Percentiles rank a stretch among this genome's conserved stretches.
Conservation (phyloP, 2,888 invertebrate species). For the Drosophila pseudotalamancana region DNA sequence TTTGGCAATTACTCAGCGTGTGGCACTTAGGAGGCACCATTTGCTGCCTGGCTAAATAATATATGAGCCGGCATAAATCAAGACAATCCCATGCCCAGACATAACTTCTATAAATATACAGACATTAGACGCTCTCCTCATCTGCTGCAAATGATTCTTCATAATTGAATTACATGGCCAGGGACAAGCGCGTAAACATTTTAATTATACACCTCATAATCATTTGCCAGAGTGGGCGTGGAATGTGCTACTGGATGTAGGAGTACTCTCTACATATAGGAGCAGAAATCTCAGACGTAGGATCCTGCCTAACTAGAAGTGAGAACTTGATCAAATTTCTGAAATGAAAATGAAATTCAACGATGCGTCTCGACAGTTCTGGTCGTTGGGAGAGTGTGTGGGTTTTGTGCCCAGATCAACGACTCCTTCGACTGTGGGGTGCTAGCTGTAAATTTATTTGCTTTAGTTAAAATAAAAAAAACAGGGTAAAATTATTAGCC, state of each 20-base stretch:
- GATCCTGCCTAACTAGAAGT: conserved; percentile 18
- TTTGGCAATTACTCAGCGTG: conserved; percentile 26
- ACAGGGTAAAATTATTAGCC: too few relatives aligned
- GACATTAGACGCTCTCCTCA: conserved; percentile 60
- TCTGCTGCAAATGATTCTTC: conserved; percentile 73
- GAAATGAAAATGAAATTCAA: conserved; percentile 51
- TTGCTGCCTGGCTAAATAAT: conserved; percentile 21
- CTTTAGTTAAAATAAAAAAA: too few relatives aligned
- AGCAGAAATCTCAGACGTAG: neutral
- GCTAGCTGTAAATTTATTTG: conserved; percentile 62
- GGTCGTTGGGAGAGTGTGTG: conserved; percentile 20
- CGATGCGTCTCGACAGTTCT: conserved; percentile 52
- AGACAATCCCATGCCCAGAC: conserved; percentile 18
- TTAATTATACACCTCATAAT: conserved; percentile 82
- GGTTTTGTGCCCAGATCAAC: conserved; percentile 31
- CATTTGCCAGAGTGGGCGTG: conserved; percentile 64
- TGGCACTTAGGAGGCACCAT: conserved; percentile 27
- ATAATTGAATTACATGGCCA: conserved; percentile 76
- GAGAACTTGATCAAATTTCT: conserved; percentile 68
- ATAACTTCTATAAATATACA: conserved; percentile 58
- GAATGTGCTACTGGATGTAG: neutral
- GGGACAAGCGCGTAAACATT: conserved; percentile 75
- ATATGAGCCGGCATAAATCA: conserved; percentile 45
- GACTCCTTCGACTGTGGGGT: conserved; percentile 12
- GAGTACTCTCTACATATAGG: too few relatives aligned